Percentiles rank a stretch among this genome's conserved stretches.
Evolutionary conservation across 2,113 vertebrate species (phyloP).

Genomic region (Butastur rufipennis): DNA sequence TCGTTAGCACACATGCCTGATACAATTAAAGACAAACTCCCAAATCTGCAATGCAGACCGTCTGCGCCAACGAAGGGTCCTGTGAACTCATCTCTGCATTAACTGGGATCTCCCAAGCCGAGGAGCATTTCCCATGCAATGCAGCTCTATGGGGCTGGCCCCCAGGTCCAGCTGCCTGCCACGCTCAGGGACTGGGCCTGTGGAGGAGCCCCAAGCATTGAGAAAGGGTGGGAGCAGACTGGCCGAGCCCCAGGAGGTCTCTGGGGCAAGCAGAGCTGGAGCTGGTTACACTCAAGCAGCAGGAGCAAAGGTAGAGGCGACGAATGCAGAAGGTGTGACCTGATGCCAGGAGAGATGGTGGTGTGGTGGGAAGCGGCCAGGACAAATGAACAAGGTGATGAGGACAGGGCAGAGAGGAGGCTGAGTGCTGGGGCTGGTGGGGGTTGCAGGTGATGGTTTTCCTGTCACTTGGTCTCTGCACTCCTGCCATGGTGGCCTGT

Average conservation of each 20-base stretch:
- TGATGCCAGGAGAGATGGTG: rapidly evolving
- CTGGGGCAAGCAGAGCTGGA: background rate
- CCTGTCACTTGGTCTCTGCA: background rate
- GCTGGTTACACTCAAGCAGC: background rate
- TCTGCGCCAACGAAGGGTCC: background rate
- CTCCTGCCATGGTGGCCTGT: background rate
- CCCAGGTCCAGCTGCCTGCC: background rate
- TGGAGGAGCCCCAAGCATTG: background rate
- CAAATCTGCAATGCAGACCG: conserved; percentile 37
- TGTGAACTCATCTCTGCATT: background rate
- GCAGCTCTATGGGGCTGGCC: rapidly evolving
- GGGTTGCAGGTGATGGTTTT: background rate
- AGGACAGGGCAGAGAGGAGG: background rate
- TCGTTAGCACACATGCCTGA: background rate
- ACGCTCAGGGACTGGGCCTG: background rate
- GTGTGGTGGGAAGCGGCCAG: background rate
- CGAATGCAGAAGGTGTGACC: rapidly evolving
- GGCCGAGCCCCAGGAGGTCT: background rate
- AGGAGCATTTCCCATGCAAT: rapidly evolving
- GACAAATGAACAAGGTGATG: background rate
- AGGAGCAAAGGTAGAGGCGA: background rate
- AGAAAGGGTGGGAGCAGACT: background rate
- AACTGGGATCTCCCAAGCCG: rapidly evolving
- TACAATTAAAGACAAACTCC: background rate
- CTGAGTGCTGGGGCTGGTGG: background rate